phyloP scores from a whole-genome alignment of 2,888 invertebrate genomes.

The Creontiades dilutus region DNA sequence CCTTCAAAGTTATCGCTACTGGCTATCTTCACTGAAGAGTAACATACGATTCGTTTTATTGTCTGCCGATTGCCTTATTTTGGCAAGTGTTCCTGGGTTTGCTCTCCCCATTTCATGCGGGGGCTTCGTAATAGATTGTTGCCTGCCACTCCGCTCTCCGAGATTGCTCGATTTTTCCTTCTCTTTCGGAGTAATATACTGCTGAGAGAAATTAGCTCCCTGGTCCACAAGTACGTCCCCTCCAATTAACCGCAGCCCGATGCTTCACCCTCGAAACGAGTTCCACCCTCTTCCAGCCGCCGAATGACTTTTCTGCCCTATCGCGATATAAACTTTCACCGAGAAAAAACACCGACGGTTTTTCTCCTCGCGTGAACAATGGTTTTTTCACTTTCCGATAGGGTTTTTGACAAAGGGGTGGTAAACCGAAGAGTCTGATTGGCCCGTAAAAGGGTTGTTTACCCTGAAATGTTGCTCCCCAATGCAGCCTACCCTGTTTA shows the following conservation, averaged over 20 bases:
- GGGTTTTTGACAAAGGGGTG: conserved; percentile 31
- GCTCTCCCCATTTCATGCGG: conserved; percentile 11
- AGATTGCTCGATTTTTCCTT: conserved; percentile 58
- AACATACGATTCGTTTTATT: conserved; percentile 74
- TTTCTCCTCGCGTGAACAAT: background rate
- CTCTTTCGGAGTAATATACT: conserved; percentile 54
- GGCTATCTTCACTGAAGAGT: conserved; percentile 72
- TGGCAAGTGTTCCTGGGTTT: conserved; percentile 72
- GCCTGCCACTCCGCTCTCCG: conserved; percentile 12
- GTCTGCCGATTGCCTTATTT: conserved; percentile 76
- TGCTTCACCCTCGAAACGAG: conserved; percentile 55
- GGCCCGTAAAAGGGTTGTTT: conserved; percentile 66
- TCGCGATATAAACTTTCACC: conserved; percentile 54
- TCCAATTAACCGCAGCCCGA: conserved; percentile 62
- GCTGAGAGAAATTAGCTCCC: conserved; percentile 54
- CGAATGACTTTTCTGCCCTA: conserved; percentile 50
- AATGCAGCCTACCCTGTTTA: conserved; percentile 52
- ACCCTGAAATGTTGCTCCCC: conserved; percentile 44
- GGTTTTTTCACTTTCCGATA: conserved; percentile 45
- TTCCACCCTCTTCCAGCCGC: conserved; percentile 14
- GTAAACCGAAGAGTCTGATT: conserved; percentile 47
- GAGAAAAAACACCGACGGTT: conserved; percentile 34
- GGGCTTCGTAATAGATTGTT: conserved; percentile 70
- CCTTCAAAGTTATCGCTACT: conserved; percentile 68
- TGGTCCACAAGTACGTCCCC: conserved; percentile 35